Evolutionary conservation across 2,888 invertebrate genomes (phyloP), one percentile per base, ranked within the genome.

Genomic region (Lasioglossum figueresi): DNA sequence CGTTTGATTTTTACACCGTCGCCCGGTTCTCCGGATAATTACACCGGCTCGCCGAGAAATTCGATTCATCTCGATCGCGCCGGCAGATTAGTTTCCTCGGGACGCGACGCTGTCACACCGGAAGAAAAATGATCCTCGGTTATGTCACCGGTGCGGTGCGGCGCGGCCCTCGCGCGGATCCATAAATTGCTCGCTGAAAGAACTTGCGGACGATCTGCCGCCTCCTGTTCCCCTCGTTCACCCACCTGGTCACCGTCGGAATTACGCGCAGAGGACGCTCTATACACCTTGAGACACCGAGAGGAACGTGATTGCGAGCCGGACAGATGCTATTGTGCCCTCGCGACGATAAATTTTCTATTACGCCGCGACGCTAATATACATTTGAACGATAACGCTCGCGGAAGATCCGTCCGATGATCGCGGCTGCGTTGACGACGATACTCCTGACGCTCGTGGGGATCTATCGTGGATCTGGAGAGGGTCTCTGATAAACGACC

Each of bases 11-110:
- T 31, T 37, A 19, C 56, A 56, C 56, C 37, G 19, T 66, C n/a
- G 19, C 45, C 14, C n/a, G 37, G 31, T 27, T 10, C 52, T 52
- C 34, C 59, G 70, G 81, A 85, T 83, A 88, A 90, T 90, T 88
- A 82, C 88, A 79, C 68, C 83, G 80, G 70, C 68, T 77, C 81
- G 34, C 71, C 83, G 83, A 76, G 83, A 82, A 86, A 85, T 86
- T 86, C 88, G 85, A 88, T 90, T 85, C 89, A 75, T 90, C 82
- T 85, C 86, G 88, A 89, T 89, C 85, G 75, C 66, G 66, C 59
- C 48, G 74, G 63, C 82, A 52, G 86, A 88, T 90, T 83, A 87
- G 78, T 76, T 73, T 66, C 37, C 75, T 4, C 80, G 70, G 63
- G 77, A 79, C 66, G 86, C 84, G 73, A 81, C 86, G 72, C 63